Conservation (phyloP, 2,888 invertebrate genomes). For the Lithodes maja region DNA sequence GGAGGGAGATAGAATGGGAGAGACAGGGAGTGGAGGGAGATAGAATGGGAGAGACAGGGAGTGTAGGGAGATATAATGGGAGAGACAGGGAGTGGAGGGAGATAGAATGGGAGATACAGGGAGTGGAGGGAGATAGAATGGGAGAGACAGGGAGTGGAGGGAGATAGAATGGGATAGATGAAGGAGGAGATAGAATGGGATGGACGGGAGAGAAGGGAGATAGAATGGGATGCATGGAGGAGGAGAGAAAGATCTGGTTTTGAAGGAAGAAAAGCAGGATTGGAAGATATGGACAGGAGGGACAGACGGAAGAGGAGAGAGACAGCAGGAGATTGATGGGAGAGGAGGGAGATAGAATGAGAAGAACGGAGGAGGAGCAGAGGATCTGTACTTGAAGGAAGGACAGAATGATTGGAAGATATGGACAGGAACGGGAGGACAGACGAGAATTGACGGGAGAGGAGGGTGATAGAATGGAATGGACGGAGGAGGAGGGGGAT, state of each 20-base stretch:
- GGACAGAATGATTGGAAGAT: neutral
- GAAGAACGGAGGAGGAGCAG: too few species aligned
- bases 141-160: neutral
- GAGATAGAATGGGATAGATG: neutral
- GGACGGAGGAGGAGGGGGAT: neutral
- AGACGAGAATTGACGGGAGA: neutral
- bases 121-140: neutral
- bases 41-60: neutral
- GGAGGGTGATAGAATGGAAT: neutral
- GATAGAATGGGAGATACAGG: neutral
- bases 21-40: neutral
- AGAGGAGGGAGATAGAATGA: neutral
- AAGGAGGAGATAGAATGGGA: neutral
- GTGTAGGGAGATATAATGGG: neutral
- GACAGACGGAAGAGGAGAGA: neutral
- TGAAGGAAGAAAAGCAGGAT: neutral
- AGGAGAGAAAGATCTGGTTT: neutral
- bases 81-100: neutral
- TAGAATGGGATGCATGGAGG: neutral
- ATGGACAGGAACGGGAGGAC: neutral
- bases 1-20: neutral
- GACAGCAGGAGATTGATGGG: neutral
- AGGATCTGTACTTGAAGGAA: neutral
- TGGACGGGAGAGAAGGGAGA: neutral
- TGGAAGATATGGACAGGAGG: neutral